Base-by-base conservation (phyloP, 2,113 vertebrate genomes). In the Eclectus roratus region DNA sequence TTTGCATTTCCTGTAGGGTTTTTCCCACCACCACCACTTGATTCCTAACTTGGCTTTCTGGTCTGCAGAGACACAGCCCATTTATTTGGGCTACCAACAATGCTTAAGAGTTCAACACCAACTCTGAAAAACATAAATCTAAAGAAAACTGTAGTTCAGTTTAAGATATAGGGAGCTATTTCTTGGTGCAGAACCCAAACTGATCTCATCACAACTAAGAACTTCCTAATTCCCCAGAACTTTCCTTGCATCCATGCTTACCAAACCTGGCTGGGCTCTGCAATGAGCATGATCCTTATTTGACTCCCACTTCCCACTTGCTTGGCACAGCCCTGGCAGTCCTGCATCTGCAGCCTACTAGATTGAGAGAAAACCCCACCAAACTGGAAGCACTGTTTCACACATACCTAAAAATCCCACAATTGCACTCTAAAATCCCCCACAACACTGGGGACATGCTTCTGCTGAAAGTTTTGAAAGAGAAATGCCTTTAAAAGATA, bases 51-150 rank as follows among this genome's bases (percentile, higher is more conserved):
- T 44, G 6, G 8, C 46, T 82, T 82, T 64, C 65, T 66, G 55
- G 20, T 37, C 70, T 63, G 31, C 61, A 68, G 17, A 81, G 27
- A 70, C 37, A 80, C 7, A 63, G 56, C 4, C 15, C 28, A 55
- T n/a, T 82, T 47, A 56, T 28, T 13, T 55, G 35, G 35, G 55
- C 37, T 81, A 52, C n/a, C 37, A 60, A 53, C 29, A 80, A 37
- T 0, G 0, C 12, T 10, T 27, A 79, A 55, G 46, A 78, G 46
- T 69, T 49, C 43, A 74, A 41, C 12, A 10, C 3, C 46, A 79
- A 5, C 14, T 61, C 65, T 37, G 61, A 79, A 41, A 73, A 81
- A 6, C 4, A 33, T 15, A 20, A 1, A 4, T 12, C 46, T 61
- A 21, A 74, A 63, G 20, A 55, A 56, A 78, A 60, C 11, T 12